A percentile compares a stretch with the other conserved stretches of the same genome.
Evolutionary conservation across 2,113 vertebrate species (phyloP).

Genomic region (Parus major): DNA sequence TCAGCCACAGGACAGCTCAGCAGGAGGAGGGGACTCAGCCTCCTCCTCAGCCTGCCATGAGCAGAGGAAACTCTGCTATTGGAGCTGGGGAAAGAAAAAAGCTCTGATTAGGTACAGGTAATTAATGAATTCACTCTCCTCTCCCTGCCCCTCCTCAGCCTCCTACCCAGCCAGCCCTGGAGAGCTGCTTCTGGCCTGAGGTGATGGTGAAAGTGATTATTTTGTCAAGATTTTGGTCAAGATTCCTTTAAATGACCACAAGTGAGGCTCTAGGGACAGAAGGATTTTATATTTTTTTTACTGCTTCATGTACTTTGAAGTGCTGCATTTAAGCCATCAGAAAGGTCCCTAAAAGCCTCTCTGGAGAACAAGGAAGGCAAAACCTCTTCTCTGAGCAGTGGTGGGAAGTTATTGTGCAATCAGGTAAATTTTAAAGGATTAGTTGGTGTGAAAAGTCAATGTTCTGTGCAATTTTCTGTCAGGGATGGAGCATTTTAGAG

Average conservation of each 20-base stretch:
- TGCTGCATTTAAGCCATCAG: background rate
- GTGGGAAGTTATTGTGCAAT: background rate
- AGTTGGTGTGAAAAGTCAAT: background rate
- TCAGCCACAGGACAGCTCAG: background rate
- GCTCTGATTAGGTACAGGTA: background rate
- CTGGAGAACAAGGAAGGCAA: background rate
- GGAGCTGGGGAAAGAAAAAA: background rate
- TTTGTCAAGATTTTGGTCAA: background rate
- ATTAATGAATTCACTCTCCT: background rate
- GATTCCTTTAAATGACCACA: background rate
- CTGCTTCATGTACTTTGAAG: background rate
- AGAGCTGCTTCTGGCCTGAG: background rate
- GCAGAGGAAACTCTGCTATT: fast-evolving
- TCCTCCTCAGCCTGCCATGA: background rate
- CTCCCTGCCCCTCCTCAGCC: background rate
- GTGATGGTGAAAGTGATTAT: background rate
- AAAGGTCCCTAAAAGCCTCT: background rate
- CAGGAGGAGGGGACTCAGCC: background rate
- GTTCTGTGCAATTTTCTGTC: background rate
- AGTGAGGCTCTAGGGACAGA: background rate
- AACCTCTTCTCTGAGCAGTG: background rate
- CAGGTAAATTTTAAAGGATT: background rate
- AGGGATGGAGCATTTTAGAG: background rate
- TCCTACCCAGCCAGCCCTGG: background rate
- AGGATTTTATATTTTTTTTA: background rate